Percentiles rank a stretch among this genome's conserved stretches.
These are phyloP conservation scores for Polydrusus pterygomalis DNA, from an alignment of 2,888 invertebrate genomes.

Conservation along the genomic window DNA sequence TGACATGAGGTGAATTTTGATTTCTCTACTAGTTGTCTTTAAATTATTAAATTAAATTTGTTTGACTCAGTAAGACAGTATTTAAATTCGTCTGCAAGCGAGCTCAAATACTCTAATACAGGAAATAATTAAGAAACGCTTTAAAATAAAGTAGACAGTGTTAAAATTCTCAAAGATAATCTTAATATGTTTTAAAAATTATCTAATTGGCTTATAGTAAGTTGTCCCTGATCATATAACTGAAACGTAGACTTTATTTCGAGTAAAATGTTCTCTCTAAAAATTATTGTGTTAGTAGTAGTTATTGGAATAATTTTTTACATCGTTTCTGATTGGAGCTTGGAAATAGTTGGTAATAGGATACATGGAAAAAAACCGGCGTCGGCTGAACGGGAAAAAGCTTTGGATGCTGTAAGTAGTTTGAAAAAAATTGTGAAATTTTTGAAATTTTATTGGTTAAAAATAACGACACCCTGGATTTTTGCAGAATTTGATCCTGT, in stretches of 20 bases:
- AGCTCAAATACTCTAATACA: neutral
- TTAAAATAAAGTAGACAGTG: neutral
- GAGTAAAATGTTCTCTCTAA: neutral
- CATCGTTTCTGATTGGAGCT: neutral
- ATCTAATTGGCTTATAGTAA: slow-evolving; percentile 1
- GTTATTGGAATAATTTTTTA: neutral
- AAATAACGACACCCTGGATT: too few relatives aligned
- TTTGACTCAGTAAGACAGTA: too few relatives aligned
- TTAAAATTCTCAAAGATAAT: neutral
- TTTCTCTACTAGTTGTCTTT: too few relatives aligned
- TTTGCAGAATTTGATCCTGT: too few relatives aligned
- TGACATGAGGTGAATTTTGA: too few relatives aligned
- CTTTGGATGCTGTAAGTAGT: slow-evolving; percentile 12
- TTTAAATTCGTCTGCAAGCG: too few relatives aligned
- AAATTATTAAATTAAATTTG: too few relatives aligned
- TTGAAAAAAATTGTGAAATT: neutral
- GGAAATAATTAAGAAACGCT: neutral
- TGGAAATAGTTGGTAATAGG: neutral
- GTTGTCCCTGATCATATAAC: neutral
- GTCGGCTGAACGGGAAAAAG: too few relatives aligned
- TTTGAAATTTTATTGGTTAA: too few relatives aligned
- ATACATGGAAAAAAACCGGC: neutral
- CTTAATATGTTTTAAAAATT: neutral
- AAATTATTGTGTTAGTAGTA: neutral
- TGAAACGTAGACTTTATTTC: neutral